Conservation (phyloP, 92 coral and sea anemone genomes). For the Heliopora coerulea region DNA sequence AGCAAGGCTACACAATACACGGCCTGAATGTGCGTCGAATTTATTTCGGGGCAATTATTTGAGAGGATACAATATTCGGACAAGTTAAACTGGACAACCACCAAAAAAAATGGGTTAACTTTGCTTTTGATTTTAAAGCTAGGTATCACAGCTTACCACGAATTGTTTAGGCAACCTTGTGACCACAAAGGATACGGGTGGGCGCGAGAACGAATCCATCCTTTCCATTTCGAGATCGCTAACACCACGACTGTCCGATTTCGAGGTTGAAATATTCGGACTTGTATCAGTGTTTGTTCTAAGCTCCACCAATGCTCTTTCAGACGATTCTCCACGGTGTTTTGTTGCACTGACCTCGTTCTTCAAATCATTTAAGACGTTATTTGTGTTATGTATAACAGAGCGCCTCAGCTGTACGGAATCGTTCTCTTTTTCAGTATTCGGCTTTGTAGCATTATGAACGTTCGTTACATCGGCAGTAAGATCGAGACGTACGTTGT, state of each 20-base stretch:
- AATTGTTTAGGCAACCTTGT: constrained; percentile 68
- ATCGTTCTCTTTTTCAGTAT: constrained; percentile 22
- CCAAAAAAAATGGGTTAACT: too few species aligned
- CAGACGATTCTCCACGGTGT: background rate
- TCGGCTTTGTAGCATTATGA: background rate
- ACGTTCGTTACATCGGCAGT: background rate
- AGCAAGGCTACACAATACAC: too few species aligned
- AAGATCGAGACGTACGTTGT: background rate
- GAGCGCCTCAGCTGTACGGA: background rate
- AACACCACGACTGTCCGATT: background rate
- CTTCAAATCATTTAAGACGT: background rate
- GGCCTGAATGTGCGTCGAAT: too few species aligned
- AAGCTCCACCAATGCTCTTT: constrained; percentile 4
- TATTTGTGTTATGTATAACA: background rate
- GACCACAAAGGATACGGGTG: constrained; percentile 61
- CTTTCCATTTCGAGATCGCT: background rate
- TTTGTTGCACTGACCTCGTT: background rate
- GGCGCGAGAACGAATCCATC: background rate
- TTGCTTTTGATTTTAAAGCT: too few species aligned
- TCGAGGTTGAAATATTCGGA: constrained; percentile 11
- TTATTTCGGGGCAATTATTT: too few species aligned
- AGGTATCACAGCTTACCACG: constrained; percentile 51
- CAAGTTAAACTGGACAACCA: too few species aligned
- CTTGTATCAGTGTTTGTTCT: constrained; percentile 9
- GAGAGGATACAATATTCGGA: too few species aligned